Evolutionary conservation across 2,888 invertebrate species (phyloP).

Genomic region (Ceramica pisi): DNA sequence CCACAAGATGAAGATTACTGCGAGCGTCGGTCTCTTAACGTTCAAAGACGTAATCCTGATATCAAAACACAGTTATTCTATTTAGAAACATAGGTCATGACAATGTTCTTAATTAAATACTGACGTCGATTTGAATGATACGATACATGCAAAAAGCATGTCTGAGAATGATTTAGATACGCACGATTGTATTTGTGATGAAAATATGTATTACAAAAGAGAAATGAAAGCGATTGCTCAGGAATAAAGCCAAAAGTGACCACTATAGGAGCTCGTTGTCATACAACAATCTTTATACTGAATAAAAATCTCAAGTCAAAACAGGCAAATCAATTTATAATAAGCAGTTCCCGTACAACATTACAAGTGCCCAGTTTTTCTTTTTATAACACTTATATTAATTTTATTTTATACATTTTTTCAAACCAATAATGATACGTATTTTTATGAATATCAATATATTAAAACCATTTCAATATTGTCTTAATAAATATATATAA

Average conservation of each 20-base stretch:
- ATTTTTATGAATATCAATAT: conserved; percentile 20
- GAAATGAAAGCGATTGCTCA: conserved; percentile 52
- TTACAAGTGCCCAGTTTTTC: conserved; percentile 40
- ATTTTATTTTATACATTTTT: conserved; percentile 34
- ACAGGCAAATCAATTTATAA: conserved; percentile 19
- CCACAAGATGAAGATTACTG: conserved; percentile 84
- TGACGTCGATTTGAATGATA: not conserved
- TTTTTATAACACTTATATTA: conserved; percentile 38
- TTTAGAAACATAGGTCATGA: conserved; percentile 23
- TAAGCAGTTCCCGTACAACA: conserved; percentile 61
- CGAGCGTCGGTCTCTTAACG: conserved; percentile 80
- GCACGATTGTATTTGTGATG: conserved; percentile 64
- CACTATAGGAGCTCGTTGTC: conserved; percentile 29
- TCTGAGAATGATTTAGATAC: conserved; percentile 29
- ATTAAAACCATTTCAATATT: conserved; percentile 10
- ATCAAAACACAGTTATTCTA: conserved; percentile 29
- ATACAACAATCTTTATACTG: conserved; percentile 51
- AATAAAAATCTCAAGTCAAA: conserved; percentile 48
- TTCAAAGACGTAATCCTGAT: conserved; percentile 74
- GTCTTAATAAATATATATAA: conserved; percentile 7
- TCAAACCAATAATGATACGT: conserved; percentile 25
- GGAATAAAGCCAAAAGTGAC: conserved; percentile 13
- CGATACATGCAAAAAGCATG: not conserved
- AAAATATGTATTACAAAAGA: conserved; percentile 67
- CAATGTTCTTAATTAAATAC: not conserved